Percentiles rank a stretch among this genome's conserved stretches.
phyloP scores from a whole-genome alignment of 2,113 vertebrate genomes.

The Scopus umbretta region DNA sequence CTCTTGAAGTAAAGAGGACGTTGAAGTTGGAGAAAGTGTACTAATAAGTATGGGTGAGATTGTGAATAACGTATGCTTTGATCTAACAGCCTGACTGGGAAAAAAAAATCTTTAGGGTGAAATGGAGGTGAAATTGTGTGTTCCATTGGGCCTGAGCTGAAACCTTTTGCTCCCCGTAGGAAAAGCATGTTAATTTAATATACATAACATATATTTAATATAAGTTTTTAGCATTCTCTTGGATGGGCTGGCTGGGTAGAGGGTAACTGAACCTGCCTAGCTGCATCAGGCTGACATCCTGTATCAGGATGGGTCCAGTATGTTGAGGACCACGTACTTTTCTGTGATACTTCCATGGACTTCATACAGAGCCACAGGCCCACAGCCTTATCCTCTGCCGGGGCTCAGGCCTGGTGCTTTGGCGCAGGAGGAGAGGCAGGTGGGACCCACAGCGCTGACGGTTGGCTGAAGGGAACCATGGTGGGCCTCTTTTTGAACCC shows the following conservation, averaged over 20 bases:
- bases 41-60: background rate
- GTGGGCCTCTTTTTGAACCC: background rate
- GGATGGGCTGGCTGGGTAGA: background rate
- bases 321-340: background rate
- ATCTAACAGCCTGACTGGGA: background rate
- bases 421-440: background rate
- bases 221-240: background rate
- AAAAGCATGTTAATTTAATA: background rate
- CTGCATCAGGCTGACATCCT: background rate
- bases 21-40: background rate
- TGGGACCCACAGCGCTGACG: fast-evolving
- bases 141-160: background rate
- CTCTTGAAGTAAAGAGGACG: background rate
- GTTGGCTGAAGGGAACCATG: background rate
- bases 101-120: background rate
- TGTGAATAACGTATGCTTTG: background rate
- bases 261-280: background rate
- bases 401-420: background rate
- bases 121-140: background rate
- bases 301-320: background rate
- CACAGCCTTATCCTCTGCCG: background rate
- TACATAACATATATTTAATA: background rate
- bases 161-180: background rate
- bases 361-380: background rate
- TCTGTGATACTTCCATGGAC: background rate